phyloP scores from a whole-genome alignment of 2,888 invertebrate species.

The Sabellastarte sp. region DNA sequence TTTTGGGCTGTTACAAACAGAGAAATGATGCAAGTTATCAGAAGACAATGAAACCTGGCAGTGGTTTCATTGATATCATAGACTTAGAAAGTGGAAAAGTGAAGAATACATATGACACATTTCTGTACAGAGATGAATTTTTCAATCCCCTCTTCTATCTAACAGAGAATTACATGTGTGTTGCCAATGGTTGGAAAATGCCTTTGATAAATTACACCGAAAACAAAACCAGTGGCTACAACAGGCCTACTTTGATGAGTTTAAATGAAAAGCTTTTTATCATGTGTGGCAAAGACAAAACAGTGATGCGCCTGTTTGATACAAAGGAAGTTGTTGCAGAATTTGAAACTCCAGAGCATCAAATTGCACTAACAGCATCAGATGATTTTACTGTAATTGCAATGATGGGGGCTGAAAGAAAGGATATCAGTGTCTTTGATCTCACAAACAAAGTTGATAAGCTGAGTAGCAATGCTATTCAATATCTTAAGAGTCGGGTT shows the following conservation, averaged over 20 bases:
- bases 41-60: neutral
- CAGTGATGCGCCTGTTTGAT: neutral
- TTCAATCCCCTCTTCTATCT: neutral
- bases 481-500: neutral
- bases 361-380: neutral
- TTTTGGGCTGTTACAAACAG: neutral
- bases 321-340: neutral
- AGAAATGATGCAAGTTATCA: neutral
- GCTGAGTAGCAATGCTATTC: neutral
- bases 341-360: neutral
- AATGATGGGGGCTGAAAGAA: neutral
- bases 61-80: slow-evolving; percentile 1
- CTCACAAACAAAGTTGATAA: neutral
- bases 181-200: neutral
- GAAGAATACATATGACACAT: neutral
- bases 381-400: neutral
- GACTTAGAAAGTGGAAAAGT: neutral
- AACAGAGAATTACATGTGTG: neutral
- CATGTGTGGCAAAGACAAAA: neutral
- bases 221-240: neutral
- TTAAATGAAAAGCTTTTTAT: neutral
- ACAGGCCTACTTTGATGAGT: neutral
- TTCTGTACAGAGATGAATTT: slow-evolving; percentile 1
- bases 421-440: neutral
- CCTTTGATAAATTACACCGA: neutral